phyloP scores from a whole-genome alignment of 30 jellyfish, hydroid and myxozoan species.

The Aurelia aurita region DNA sequence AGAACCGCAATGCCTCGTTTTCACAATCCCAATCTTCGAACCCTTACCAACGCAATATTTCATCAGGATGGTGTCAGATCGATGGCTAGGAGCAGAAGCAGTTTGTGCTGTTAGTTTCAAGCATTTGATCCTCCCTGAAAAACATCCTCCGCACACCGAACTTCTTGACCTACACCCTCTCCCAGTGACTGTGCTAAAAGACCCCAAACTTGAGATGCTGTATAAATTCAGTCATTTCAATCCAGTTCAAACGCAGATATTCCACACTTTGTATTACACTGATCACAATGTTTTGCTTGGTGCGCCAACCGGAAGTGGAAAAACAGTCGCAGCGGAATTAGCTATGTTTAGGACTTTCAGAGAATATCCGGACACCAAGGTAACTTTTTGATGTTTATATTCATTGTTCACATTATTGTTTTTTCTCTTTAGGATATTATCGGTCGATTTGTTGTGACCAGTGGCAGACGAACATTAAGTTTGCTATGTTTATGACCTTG shows the following conservation, averaged over 20 bases:
- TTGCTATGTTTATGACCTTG: no score
- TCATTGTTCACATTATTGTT: no score
- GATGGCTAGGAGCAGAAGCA: constrained; percentile 98
- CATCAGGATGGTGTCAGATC: constrained; percentile 96
- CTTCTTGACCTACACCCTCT: constrained; percentile 94
- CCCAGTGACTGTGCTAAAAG: constrained; percentile 87
- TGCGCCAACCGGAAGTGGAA: constrained; percentile 99
- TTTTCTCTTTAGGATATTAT: no score
- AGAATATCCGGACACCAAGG: constrained; percentile 92
- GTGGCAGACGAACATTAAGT: no score
- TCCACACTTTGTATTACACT: constrained; percentile 94
- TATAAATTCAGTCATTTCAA: constrained; percentile 93
- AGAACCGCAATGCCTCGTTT: constrained; percentile 87
- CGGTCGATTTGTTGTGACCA: no score
- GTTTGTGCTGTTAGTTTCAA: constrained; percentile 93
- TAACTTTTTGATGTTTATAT: background rate
- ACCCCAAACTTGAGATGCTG: constrained; percentile 77
- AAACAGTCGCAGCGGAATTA: constrained; percentile 98
- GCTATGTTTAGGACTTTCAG: constrained; percentile 94
- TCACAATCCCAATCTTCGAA: constrained; percentile 97
- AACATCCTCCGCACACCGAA: constrained; percentile 97
- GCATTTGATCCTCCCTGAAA: constrained; percentile 96
- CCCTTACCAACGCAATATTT: constrained; percentile 98
- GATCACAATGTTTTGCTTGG: constrained; percentile 98
- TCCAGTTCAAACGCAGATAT: constrained; percentile 99